Conservation (phyloP, 64 coral and sea anemone species). For the Orbicella faveolata region DNA sequence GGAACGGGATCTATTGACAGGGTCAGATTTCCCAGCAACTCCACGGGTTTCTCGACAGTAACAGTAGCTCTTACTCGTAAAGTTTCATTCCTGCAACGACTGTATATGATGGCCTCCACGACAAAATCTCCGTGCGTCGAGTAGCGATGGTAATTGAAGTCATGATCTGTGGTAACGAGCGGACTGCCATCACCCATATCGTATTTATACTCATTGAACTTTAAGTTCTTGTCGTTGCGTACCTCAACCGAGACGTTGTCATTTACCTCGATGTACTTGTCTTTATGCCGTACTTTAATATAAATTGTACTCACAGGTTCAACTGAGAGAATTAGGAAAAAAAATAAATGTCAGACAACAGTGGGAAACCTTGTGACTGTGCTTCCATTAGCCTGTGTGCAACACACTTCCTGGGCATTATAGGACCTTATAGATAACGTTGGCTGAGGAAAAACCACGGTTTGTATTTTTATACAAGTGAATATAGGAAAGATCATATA, state of each 20-base stretch:
- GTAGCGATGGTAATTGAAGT: background rate
- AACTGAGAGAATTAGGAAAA: background rate
- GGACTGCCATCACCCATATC: conserved; percentile 25
- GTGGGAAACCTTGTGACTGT: background rate
- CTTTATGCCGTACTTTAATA: background rate
- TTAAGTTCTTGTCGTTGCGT: background rate
- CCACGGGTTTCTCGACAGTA: conserved; percentile 4
- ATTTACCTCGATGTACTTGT: background rate
- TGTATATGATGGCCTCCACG: background rate
- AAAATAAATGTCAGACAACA: background rate
- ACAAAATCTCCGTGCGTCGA: background rate
- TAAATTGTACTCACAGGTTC: background rate
- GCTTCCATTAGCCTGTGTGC: background rate
- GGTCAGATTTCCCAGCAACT: conserved; percentile 6
- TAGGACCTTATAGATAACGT: no score
- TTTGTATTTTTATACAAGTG: no score
- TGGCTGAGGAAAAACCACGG: no score
- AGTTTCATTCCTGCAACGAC: conserved; percentile 10
- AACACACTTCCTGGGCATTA: no score
- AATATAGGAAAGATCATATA: no score
- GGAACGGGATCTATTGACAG: background rate
- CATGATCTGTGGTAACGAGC: background rate
- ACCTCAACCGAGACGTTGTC: conserved; percentile 11
- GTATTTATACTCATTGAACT: conserved; percentile 18
- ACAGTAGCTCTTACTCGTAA: background rate